Evolutionary conservation across 2,113 vertebrate genomes (phyloP), one percentile per base, ranked within the genome.

Genomic region (Myiopsitta monachus): DNA sequence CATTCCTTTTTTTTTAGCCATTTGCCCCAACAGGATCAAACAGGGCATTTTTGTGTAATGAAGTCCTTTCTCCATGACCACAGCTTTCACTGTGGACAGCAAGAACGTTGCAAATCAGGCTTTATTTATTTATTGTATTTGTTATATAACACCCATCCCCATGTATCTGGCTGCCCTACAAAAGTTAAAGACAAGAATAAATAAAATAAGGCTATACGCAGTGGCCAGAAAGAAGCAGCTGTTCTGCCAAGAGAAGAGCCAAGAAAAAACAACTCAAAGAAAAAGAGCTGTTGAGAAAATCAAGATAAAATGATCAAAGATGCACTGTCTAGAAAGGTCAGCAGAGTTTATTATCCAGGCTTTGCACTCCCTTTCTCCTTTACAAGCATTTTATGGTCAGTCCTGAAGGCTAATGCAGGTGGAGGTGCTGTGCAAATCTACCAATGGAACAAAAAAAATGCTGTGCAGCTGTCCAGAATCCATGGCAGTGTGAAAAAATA

Each of bases 41-140:
- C 76, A 93, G 93, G 90, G 95, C 68, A 96, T 97, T 97, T 97
- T 97, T 97, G 72, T 93, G 85, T 88, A 95, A 92, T 19, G 88
- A 92, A 59, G 68, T 94, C 83, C 68, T 90, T 95, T 97, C 95
- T 96, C 95, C 95, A 97, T 97, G 96, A 94, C 93, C 96, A 97
- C 95, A 95, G 94, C 90, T 96, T 96, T 97, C 93, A 93, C 79
- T 68, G 54, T 86, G 86, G 69, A 93, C 90, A 92, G 90, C 90
- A 92, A 96, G 87, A 93, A 95, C 1, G 10, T 77, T 94, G 87
- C 93, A 93, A 97, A 96, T 87, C 91, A 55, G 69, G 51, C 83
- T 93, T 94, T 96, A 94, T 96, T 97, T 96, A 96, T 96, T 96
- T 96, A 95, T 96, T 97, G 90, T 96, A 96, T 93, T 96, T 97